A percentile compares a stretch with the other conserved stretches of the same genome.
phyloP scores from a whole-genome alignment of 1,140 invertebrate genomes.

The Aphidius ervi region DNA sequence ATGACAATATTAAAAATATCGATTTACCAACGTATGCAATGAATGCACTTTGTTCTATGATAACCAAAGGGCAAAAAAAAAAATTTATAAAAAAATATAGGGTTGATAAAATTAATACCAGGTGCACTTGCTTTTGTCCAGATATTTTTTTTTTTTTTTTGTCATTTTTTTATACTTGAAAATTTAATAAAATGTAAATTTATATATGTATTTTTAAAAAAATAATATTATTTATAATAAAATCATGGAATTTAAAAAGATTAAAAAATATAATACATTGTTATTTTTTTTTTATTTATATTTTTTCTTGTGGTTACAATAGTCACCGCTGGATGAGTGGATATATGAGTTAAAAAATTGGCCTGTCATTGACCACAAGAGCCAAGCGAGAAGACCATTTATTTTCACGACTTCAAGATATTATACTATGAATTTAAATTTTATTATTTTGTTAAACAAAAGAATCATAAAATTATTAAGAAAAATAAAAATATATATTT shows the following conservation, averaged over 20 bases:
- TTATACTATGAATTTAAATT: background rate
- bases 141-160: no score
- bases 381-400: slow-evolving; percentile 21
- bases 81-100: no score
- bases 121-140: background rate
- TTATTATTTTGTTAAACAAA: no score
- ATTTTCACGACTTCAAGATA: slow-evolving; percentile 12
- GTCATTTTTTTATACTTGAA: background rate
- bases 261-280: background rate
- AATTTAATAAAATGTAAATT: background rate
- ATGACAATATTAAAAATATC: slow-evolving; percentile 53
- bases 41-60: slow-evolving; percentile 50
- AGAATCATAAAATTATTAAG: background rate
- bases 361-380: slow-evolving; percentile 22
- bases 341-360: slow-evolving; percentile 13
- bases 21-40: slow-evolving; percentile 52
- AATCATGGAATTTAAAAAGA: background rate
- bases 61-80: no score
- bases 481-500: background rate
- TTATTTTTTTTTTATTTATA: background rate
- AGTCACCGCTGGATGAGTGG: slow-evolving; percentile 19
- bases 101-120: background rate
- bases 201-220: background rate
- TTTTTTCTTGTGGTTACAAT: slow-evolving; percentile 39
- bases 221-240: background rate